Evolutionary conservation across 2,113 vertebrate species (phyloP).

Genomic region (Sceloporus tristichus): DNA sequence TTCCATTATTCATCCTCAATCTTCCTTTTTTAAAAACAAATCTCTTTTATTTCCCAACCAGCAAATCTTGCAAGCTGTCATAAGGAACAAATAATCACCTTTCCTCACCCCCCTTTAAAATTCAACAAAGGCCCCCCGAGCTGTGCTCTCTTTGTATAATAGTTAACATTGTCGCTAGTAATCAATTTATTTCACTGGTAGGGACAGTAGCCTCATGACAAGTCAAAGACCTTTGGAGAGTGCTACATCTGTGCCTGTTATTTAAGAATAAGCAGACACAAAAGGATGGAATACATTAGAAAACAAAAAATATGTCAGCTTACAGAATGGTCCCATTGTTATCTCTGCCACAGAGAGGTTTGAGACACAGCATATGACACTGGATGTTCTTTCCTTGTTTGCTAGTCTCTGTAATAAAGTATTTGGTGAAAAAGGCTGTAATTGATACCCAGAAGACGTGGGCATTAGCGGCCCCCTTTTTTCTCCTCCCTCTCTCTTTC

Average conservation of each 20-base stretch:
- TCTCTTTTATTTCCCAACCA: slow-evolving; percentile 69
- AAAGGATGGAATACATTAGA: slow-evolving; percentile 79
- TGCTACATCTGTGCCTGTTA: slow-evolving; percentile 80
- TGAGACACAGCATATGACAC: slow-evolving; percentile 74
- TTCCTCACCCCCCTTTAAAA: slow-evolving; percentile 59
- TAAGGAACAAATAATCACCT: slow-evolving; percentile 76
- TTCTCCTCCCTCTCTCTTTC: neutral
- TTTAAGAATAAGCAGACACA: slow-evolving; percentile 78
- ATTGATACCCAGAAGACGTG: slow-evolving; percentile 60
- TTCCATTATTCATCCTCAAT: slow-evolving; percentile 69
- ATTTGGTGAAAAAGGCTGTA: slow-evolving; percentile 67
- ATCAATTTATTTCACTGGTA: slow-evolving; percentile 73
- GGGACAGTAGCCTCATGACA: slow-evolving; percentile 76
- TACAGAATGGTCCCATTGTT: slow-evolving; percentile 78
- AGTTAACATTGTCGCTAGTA: slow-evolving; percentile 72
- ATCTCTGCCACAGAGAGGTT: slow-evolving; percentile 72
- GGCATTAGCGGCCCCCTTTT: slow-evolving; percentile 45
- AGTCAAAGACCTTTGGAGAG: slow-evolving; percentile 81
- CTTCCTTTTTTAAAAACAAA: neutral
- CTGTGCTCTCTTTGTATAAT: slow-evolving; percentile 67
- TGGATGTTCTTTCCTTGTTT: slow-evolving; percentile 75
- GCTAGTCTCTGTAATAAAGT: slow-evolving; percentile 68
- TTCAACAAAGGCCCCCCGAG: slow-evolving; percentile 68
- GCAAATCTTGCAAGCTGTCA: slow-evolving; percentile 76
- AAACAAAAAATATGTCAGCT: slow-evolving; percentile 81